A percentile compares a stretch with the other conserved stretches of the same genome.
phyloP scores from a whole-genome alignment of 2,888 invertebrate genomes.

The Eulithis testata region DNA sequence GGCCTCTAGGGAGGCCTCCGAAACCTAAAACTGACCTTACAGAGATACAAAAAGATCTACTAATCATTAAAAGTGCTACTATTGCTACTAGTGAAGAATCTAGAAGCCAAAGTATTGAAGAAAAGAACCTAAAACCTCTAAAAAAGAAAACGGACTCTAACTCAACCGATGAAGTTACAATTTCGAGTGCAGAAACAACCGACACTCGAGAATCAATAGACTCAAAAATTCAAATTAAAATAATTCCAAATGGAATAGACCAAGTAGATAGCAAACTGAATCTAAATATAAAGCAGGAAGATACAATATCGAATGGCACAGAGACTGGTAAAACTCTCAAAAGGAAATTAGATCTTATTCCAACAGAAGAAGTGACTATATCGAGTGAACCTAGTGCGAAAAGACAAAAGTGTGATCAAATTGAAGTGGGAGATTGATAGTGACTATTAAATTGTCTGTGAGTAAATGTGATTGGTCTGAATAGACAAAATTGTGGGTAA shows the following conservation, averaged over 20 bases:
- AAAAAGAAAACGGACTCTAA: constrained; percentile 23
- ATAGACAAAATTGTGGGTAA: constrained; percentile 15
- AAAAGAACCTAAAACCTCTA: constrained; percentile 34
- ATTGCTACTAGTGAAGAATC: constrained; percentile 67
- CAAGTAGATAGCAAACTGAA: constrained; percentile 7
- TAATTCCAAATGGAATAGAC: background rate
- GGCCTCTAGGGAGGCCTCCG: constrained; percentile 57
- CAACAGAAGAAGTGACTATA: constrained; percentile 25
- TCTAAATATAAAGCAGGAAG: constrained; percentile 8
- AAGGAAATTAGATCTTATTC: constrained; percentile 27
- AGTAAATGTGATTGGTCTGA: constrained; percentile 4
- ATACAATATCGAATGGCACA: constrained; percentile 1
- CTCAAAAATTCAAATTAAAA: background rate
- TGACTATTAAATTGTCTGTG: background rate
- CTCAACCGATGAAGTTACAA: constrained; percentile 7
- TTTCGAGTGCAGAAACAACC: constrained; percentile 13
- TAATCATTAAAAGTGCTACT: constrained; percentile 74
- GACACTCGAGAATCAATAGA: constrained; percentile 12
- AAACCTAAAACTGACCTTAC: constrained; percentile 67
- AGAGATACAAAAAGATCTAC: constrained; percentile 74
- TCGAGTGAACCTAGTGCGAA: constrained; percentile 36
- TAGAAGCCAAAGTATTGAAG: constrained; percentile 46
- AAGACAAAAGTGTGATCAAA: constrained; percentile 36
- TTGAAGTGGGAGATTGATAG: constrained; percentile 41
- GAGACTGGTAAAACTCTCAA: constrained; percentile 16